phyloP scores from a whole-genome alignment of 2,888 invertebrate species.

The Ochropacha duplaris region DNA sequence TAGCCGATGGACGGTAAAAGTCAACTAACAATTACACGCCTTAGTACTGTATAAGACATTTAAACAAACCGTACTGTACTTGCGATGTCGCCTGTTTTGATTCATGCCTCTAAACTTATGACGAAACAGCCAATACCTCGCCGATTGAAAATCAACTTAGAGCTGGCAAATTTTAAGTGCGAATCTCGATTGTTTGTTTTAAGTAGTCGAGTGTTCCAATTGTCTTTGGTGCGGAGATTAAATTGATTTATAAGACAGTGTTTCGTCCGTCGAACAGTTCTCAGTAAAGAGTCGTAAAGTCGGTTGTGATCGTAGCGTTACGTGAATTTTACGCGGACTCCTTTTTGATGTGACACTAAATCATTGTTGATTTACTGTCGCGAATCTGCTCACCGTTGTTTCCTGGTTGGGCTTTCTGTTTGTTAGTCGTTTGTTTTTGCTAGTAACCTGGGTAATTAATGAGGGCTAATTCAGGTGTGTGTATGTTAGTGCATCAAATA shows the following conservation, averaged over 20 bases:
- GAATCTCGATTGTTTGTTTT: constrained; percentile 16
- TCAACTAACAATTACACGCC: constrained; percentile 69
- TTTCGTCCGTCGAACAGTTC: constrained; percentile 66
- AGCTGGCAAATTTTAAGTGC: constrained; percentile 7
- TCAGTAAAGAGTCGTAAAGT: constrained; percentile 66
- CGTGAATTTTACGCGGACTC: constrained; percentile 45
- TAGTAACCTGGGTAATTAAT: background rate
- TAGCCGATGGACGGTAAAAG: constrained; percentile 50
- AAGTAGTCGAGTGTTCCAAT: constrained; percentile 50
- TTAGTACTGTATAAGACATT: constrained; percentile 65
- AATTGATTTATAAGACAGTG: constrained; percentile 74
- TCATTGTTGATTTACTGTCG: constrained; percentile 55
- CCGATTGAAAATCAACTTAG: constrained; percentile 25
- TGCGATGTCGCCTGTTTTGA: constrained; percentile 54
- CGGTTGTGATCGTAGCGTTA: constrained; percentile 45
- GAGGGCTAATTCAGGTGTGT: too few species aligned
- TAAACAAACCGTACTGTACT: constrained; percentile 44
- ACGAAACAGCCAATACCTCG: constrained; percentile 24
- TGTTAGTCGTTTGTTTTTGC: background rate
- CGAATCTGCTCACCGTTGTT: background rate
- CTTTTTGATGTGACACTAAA: constrained; percentile 68
- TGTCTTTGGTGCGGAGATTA: constrained; percentile 71
- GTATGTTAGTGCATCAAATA: too few species aligned
- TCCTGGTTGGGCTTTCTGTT: background rate
- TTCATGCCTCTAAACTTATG: constrained; percentile 55